Base-by-base conservation (phyloP, 1,140 invertebrate genomes). In the Papilio dardanus region DNA sequence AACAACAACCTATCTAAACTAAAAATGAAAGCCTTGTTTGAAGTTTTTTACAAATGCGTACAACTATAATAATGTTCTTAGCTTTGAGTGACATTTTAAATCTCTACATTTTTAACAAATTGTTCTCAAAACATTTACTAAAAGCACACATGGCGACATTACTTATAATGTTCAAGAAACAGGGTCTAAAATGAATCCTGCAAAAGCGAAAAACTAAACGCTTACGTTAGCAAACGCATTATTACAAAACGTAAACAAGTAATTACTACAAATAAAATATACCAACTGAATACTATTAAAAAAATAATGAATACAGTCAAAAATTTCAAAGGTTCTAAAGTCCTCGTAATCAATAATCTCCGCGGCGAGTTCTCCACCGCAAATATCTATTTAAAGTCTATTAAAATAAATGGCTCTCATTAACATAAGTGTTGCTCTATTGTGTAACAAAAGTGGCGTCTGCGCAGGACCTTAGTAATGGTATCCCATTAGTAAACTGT, bases 321-420 rank as follows among this genome's bases (percentile, higher is more conserved):
- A 62, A 62, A 62, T 4, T 14, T 28, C 24, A 28, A 62, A 28
- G 24, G 50, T 2, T 35, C 21, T 24, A 75, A 82, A 83, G 80
- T 78, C 67, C 78, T 50, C 14, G 46, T 74, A 50, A 83, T 81
- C 67, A 68, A 85, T 91, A 91, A 92, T 90, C 89, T 88, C 79
- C 77, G 78, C 76, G 77, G 75, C 82, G 74, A 85, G 91, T 92
- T 87, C 84, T 66, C 68, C 74, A 86, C 86, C 90, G 83, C 90
- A 90, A 83, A 85, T 85, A 76, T 77, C 83, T 88, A 91, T 92
- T 89, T 86, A 86, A 89, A 92, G 86, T 81, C 84, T 80, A 92
- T 92, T 88, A 92, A 89, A 92, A 92, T 92, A 89, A 93, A 93
- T 81, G 87, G 84, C 76, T n/a, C 89, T 92, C 89, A 92, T 93